These are phyloP conservation scores for Eriocheir sinensis DNA, from an alignment of 1,140 invertebrate species.

Conservation along the genomic window DNA sequence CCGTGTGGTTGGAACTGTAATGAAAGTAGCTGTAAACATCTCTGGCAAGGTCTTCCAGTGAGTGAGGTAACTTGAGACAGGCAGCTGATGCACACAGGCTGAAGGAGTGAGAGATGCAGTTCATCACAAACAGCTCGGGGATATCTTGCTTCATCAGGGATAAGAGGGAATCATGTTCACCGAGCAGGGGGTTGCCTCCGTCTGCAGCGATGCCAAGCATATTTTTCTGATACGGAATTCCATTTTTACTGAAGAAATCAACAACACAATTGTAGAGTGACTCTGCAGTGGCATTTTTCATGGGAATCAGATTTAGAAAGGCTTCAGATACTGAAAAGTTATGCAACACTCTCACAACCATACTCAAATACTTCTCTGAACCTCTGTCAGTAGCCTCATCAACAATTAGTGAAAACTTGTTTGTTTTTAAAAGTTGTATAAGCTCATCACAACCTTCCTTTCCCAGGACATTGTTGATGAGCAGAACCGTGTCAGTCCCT, in stretches of 20 bases:
- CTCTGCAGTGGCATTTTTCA: constrained; percentile 33
- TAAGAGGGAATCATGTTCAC: constrained; percentile 66
- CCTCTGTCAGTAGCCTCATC: constrained; percentile 37
- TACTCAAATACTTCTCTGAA: background rate
- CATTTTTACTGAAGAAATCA: constrained; percentile 16
- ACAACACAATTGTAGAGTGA: constrained; percentile 42
- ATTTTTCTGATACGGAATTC: constrained; percentile 58
- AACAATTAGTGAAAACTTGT: constrained; percentile 52
- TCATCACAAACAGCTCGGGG: constrained; percentile 63
- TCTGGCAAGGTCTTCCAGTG: constrained; percentile 31
- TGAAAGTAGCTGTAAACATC: constrained; percentile 48
- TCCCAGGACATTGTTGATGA: constrained; percentile 48
- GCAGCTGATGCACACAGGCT: constrained; percentile 37
- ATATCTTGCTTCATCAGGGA: constrained; percentile 65
- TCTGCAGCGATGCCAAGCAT: constrained; percentile 60
- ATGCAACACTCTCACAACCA: constrained; percentile 13
- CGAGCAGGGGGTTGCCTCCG: constrained; percentile 68
- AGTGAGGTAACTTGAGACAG: background rate
- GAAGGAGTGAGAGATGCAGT: constrained; percentile 78
- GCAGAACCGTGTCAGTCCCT: background rate
- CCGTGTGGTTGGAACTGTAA: background rate
- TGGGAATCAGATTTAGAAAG: constrained; percentile 37
- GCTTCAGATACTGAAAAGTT: constrained; percentile 16
- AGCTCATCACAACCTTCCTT: constrained; percentile 1
- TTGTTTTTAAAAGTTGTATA: constrained; percentile 39